Evolutionary conservation across 1,140 invertebrate species (phyloP).

Genomic region (Apis mellifera): DNA sequence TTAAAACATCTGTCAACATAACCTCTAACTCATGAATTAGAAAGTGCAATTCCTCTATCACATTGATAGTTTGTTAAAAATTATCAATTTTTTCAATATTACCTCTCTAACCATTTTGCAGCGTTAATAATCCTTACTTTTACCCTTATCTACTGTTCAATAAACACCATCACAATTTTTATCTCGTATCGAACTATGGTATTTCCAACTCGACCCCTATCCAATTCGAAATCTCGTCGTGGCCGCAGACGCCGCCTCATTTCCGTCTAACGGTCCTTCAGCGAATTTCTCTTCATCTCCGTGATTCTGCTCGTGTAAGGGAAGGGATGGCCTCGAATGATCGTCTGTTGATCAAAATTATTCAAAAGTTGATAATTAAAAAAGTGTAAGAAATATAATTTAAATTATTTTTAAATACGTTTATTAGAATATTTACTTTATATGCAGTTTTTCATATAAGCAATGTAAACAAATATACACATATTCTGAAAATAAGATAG

Average conservation of each 20-base stretch:
- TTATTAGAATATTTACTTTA: no score
- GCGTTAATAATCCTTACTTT: conserved; percentile 49
- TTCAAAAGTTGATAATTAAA: no score
- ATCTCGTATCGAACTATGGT: neutral
- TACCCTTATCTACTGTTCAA: conserved; percentile 11
- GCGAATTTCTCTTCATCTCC: conserved; percentile 38
- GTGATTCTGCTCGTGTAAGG: neutral
- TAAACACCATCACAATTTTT: neutral
- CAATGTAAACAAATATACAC: no score
- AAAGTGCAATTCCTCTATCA: neutral
- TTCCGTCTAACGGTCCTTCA: conserved; percentile 48
- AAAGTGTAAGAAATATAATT: no score
- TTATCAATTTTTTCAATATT: neutral
- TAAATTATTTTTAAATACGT: no score
- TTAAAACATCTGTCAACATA: neutral
- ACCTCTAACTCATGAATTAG: no score
- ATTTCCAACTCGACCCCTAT: neutral
- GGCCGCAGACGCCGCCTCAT: conserved; percentile 53
- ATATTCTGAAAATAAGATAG: no score
- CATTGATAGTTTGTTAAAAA: no score
- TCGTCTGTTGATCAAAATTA: no score
- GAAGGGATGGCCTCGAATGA: no score
- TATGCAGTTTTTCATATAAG: no score
- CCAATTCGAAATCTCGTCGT: conserved; percentile 54
- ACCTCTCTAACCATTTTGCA: conserved; percentile 19